Evolutionary conservation across 2,888 invertebrate species (phyloP).

Genomic region (Uloborus plumipes): DNA sequence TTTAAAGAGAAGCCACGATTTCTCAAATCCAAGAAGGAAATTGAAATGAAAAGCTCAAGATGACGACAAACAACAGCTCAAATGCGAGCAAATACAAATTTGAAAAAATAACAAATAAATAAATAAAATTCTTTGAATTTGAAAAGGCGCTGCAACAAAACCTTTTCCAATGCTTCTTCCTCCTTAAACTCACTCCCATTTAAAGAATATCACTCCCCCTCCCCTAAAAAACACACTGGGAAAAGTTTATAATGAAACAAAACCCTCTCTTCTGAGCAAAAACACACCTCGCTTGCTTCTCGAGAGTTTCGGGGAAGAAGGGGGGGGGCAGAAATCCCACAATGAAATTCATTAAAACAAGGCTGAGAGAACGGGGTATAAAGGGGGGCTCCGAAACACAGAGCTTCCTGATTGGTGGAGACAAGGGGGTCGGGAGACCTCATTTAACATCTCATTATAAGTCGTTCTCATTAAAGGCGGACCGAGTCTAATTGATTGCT

Average conservation of each 20-base stretch:
- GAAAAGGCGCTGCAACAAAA: conserved; percentile 36
- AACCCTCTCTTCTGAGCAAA: conserved; percentile 43
- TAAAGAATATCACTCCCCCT: conserved; percentile 8
- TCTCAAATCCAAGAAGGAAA: conserved; percentile 47
- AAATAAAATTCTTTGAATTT: conserved; percentile 47
- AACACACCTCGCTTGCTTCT: conserved; percentile 60
- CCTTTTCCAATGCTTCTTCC: conserved; percentile 18
- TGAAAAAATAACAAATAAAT: conserved; percentile 16
- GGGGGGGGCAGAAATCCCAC: conserved; percentile 37
- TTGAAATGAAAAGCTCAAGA: conserved; percentile 52
- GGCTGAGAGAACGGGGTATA: conserved; percentile 15
- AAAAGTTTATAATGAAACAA: conserved; percentile 63
- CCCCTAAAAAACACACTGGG: conserved; percentile 23
- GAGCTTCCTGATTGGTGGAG: conserved; percentile 57
- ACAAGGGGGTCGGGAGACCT: conserved; percentile 50
- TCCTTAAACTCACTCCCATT: neutral
- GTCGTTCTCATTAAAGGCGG: conserved; percentile 60
- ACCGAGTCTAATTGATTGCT: conserved; percentile 62
- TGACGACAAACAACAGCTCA: conserved; percentile 38
- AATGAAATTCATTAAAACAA: conserved; percentile 63
- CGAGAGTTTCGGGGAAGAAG: conserved; percentile 29
- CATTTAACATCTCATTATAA: conserved; percentile 64
- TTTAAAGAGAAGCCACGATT: conserved; percentile 29
- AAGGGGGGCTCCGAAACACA: conserved; percentile 3
- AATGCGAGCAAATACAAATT: conserved; percentile 6